Base-by-base conservation (phyloP, 2,797 vertebrate species). In the Sebastiscus tertius region DNA sequence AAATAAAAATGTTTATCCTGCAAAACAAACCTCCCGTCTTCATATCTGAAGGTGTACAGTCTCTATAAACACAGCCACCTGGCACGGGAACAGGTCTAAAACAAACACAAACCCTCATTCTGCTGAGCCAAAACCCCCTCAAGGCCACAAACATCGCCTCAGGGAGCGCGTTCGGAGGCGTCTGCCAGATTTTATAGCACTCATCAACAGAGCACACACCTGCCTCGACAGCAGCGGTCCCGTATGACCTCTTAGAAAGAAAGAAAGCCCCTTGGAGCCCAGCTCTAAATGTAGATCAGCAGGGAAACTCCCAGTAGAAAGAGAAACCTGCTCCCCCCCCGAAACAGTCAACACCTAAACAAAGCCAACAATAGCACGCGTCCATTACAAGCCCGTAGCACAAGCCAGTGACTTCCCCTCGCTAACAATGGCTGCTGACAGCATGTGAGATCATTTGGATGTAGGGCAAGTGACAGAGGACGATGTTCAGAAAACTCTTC, bases 381-480 rank as follows among this genome's bases (percentile, higher is more conserved):
- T 80, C 79, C 80, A 78, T 81, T 77, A 83, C 73, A 65, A 60
- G 27, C 79, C 86, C 1, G 64, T 16, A 86, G 86, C 87, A 88
- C 85, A 81, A 83, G 82, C 85, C 87, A 86, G 83, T 24, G 78
- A 84, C 84, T 91, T 91, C 90, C 88, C 82, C 81, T 77, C 22
- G 1, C 36, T 64, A 79, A 93, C 92, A 94, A 93, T 87, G 87
- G 62, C 42, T 2, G 67, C 80, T 58, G 77, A 89, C 55, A 69
- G 69, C 42, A 55, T 3, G 34, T 62, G 77, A 90, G 71, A 26
- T 86, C 81, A 79, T 76, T 11, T 72, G 77, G 70, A 77, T 36
- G 52, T 24, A 29, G 79, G 78, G 11, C 65, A 71, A 36, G 36
- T 61, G 39, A 5, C 52, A 7, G 54, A 31, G 22, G 24, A 31